Evolutionary conservation across 2,888 invertebrate species (phyloP), one percentile per base, ranked within the genome.

Genomic region (Pecten maximus): DNA sequence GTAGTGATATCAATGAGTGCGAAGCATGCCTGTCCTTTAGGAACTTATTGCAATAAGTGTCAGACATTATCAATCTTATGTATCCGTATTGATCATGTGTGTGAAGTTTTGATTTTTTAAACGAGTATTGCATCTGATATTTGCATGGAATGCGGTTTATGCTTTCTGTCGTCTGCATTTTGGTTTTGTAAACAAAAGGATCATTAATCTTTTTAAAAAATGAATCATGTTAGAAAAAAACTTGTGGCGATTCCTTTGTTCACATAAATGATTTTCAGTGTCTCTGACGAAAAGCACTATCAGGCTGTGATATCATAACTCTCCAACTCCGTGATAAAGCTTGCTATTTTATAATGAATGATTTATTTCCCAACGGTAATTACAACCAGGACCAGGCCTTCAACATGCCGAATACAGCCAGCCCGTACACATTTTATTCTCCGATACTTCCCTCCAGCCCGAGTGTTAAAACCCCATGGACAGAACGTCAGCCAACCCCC

Each of bases 361-460:
- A 74, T 74, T 74, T 74, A 74, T 74, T 74, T 74, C 74, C 74
- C 74, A 3, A 74, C 74, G 74, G 74, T 74, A 74, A 74, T 74
- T 74, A 74, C 74, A 74, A 74, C 35, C 28, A 10, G 74, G 74
- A 74, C 4, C 28, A 74, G 74, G 74, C 74, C 74, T 74, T 74
- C 35, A 74, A 74, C 74, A 74, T 74, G 74, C 74, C 74, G 74
- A 74, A 74, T 74, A 74, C 74, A 74, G 74, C 6, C 74, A 74
- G 35, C 74, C 35, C 74, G 74, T 74, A 28, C 74, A 74, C 74
- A 74, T 74, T 74, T 74, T 74, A 74, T 74, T 74, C 74, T 74
- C 74, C 35, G 35, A 35, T 74, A 35, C 35, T 74, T 28, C 28
- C 28, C 28, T 74, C 74, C 35, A 74, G 74, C 74, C 74, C 28